Base-by-base conservation (phyloP, 2,888 invertebrate genomes). In the Megaustenia siamemsis region DNA sequence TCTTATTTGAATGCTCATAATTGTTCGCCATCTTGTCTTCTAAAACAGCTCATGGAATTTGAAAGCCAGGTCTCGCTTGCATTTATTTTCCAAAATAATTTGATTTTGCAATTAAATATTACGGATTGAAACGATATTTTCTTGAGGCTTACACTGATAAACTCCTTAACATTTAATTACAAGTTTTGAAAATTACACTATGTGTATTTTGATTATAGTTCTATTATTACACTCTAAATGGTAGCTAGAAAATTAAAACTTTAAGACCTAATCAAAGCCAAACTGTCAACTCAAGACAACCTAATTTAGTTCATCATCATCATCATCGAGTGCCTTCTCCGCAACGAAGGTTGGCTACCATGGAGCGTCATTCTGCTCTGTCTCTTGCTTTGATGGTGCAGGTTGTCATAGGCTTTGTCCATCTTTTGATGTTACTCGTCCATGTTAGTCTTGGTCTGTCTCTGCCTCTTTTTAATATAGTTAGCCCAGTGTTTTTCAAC, bases 1-100 rank as follows among this genome's bases (percentile, higher is more conserved):
- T 49, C 68, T 85, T 85, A 32, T 81, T 81, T 0, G 85, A 76
- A 71, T 85, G 85, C 32, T 85, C 85, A 60, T 85, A 85, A 66
- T 81, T 85, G 35, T 81, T 81, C 68, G 85, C 80, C 85, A 85
- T 85, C 28, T 80, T 84, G 32, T 12, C 6, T 38, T 38, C 38
- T 24, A 28, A 28, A 63, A 63, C 60, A 28, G 32, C 1, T 15
- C 53, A 32, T 60, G 60, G 28, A 49, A 32, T 24, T 18, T 32
- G 77, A 21, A 45, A 45, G 66, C 79, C 79, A 79, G 79, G 66
- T 79, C 40, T 79, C 24, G 0, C 4, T 21, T 28, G 10, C 32
- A 28, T n/a, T 73, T 60, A 1, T 28, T 49, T 68, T 68, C 8
- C 6, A 45, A 45, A 40, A 40, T 56, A 24, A 5, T n/a, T 56